These are phyloP conservation scores for Salvator merianae DNA, from an alignment of 2,113 vertebrate species.

Conservation along the genomic window DNA sequence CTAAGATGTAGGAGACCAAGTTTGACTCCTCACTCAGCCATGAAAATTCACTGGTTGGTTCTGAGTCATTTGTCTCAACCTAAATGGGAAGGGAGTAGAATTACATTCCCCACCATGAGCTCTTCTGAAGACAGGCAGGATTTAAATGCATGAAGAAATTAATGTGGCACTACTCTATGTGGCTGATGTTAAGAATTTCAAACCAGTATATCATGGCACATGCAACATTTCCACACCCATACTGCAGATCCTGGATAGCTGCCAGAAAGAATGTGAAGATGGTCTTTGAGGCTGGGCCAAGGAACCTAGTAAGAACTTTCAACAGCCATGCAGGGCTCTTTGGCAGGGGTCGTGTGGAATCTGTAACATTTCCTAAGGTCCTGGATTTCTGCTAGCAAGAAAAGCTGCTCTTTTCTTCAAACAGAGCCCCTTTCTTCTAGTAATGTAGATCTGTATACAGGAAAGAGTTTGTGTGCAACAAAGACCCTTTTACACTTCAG, in stretches of 20 bases:
- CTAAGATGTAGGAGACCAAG: background rate
- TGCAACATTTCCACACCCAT: background rate
- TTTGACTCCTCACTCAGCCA: background rate
- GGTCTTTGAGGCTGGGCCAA: background rate
- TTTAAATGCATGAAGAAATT: too few relatives aligned
- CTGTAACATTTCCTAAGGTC: conserved; percentile 9
- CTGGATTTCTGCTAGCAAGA: conserved; percentile 8
- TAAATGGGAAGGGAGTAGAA: background rate
- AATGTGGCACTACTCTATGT: background rate
- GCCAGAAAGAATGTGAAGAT: background rate
- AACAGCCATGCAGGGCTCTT: background rate
- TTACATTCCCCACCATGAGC: too few relatives aligned
- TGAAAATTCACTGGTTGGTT: too few relatives aligned
- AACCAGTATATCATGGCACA: background rate
- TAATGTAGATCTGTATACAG: background rate
- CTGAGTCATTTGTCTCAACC: background rate
- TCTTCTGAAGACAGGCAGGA: too few relatives aligned
- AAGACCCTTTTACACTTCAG: conserved; percentile 23
- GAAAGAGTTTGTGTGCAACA: conserved; percentile 23
- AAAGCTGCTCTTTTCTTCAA: conserved; percentile 1
- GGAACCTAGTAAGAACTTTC: background rate
- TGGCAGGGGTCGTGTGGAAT: background rate
- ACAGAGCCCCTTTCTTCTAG: conserved; percentile 31
- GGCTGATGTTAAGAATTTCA: background rate
- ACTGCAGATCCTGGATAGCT: background rate